Percentiles rank a stretch among this genome's conserved stretches.
Conservation (phyloP, 1,140 invertebrate species). For the Anastrepha ludens region DNA sequence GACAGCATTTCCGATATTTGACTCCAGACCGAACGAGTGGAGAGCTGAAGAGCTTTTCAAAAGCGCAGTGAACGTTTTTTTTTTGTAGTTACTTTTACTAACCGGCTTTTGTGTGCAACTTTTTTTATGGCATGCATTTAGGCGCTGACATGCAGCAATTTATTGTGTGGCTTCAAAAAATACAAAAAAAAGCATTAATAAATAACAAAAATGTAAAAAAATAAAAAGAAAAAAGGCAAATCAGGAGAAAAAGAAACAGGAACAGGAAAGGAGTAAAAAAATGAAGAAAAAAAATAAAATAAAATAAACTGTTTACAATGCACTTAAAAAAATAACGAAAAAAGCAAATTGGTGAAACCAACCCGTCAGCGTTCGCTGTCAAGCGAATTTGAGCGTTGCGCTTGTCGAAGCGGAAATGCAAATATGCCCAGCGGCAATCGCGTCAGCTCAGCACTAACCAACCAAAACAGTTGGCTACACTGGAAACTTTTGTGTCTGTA, state of each 20-base stretch:
- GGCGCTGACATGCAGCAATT: slow-evolving; percentile 41
- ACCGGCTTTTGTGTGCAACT: neutral
- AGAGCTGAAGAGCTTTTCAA: slow-evolving; percentile 31
- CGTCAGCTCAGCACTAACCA: neutral
- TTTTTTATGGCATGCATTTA: slow-evolving; percentile 21
- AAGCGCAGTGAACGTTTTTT: slow-evolving; percentile 21
- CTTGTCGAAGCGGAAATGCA: slow-evolving; percentile 51
- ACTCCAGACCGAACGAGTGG: neutral
- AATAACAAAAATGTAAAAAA: neutral
- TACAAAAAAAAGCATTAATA: neutral
- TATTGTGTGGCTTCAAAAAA: neutral
- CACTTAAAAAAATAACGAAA: slow-evolving; percentile 43
- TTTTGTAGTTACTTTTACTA: neutral
- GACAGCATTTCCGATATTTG: slow-evolving; percentile 43
- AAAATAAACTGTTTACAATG: slow-evolving; percentile 34
- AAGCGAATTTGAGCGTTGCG: slow-evolving; percentile 42
- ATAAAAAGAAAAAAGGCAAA: slow-evolving; percentile 1
- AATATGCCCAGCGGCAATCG: slow-evolving; percentile 47
- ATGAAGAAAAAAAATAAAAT: neutral
- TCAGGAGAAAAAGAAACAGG: neutral
- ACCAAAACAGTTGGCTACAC: neutral
- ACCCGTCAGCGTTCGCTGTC: slow-evolving; percentile 10
- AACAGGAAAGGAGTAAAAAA: neutral
- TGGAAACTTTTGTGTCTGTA: neutral
- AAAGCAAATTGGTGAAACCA: slow-evolving; percentile 24